A percentile compares a stretch with the other conserved stretches of the same genome.
Evolutionary conservation across 1,140 invertebrate species (phyloP).

Genomic region (Drosophila ficusphila): DNA sequence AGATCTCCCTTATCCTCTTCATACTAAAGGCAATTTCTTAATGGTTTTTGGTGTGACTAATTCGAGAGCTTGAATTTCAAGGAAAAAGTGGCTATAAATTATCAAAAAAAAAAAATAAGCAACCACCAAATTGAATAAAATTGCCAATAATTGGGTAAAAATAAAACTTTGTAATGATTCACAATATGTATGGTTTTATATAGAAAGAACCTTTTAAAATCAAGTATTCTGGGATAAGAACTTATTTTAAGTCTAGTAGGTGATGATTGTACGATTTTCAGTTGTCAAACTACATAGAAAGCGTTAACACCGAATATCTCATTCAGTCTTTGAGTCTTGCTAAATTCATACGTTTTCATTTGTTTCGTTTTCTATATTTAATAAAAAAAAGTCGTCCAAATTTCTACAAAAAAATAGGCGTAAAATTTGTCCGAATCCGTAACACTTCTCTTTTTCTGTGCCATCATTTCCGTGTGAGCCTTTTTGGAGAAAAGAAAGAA

Average conservation of each 20-base stretch:
- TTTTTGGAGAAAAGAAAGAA: background rate
- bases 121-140: conserved; percentile 1
- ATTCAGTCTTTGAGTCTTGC: conserved; percentile 76
- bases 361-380: conserved; percentile 49
- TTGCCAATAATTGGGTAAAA: background rate
- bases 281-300: conserved; percentile 7
- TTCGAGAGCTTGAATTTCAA: conserved; percentile 2
- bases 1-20: background rate
- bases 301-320: conserved; percentile 6
- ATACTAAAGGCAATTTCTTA: conserved; percentile 14
- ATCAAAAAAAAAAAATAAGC: background rate
- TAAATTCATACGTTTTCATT: conserved; percentile 73
- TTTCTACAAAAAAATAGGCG: conserved; percentile 28
- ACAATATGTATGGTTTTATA: no score
- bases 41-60: conserved; percentile 40
- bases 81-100: conserved; percentile 18
- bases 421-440: conserved; percentile 1
- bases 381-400: conserved; percentile 43
- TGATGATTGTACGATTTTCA: background rate
- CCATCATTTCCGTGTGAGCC: conserved; percentile 14
- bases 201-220: no score
- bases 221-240: background rate
- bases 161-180: no score
- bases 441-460: background rate
- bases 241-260: conserved; percentile 27